A percentile compares a stretch with the other conserved stretches of the same genome.
Evolutionary conservation across 2,797 vertebrate species (phyloP).

Genomic region (Pteronotus mesoamericanus): DNA sequence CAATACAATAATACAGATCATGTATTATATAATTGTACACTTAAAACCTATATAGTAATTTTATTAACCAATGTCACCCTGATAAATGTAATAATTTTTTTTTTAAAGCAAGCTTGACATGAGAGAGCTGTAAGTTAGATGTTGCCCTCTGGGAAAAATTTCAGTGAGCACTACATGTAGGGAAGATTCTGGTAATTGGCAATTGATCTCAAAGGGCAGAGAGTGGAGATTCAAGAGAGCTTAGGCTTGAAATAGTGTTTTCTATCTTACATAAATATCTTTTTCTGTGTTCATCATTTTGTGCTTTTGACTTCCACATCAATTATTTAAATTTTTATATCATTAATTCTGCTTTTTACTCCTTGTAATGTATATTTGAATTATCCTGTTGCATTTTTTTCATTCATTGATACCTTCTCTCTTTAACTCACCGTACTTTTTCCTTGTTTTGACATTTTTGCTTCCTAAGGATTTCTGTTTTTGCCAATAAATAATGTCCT

Average conservation of each 20-base stretch:
- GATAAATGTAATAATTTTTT: not conserved
- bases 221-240: too few relatives aligned
- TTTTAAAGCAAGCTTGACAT: not conserved
- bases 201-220: not conserved
- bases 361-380: not conserved
- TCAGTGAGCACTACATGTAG: not conserved
- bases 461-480: not conserved
- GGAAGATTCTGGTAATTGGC: not conserved
- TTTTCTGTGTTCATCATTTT: not conserved
- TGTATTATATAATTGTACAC: not conserved
- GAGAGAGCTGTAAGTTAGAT: not conserved
- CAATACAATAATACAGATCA: not conserved
- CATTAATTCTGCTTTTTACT: not conserved
- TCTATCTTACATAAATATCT: not conserved
- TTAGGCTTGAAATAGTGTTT: not conserved
- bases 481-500: not conserved
- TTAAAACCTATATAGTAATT: not conserved
- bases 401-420: not conserved
- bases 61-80: not conserved
- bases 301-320: not conserved
- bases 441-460: not conserved
- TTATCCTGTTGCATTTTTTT: not conserved
- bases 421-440: not conserved
- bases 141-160: not conserved
- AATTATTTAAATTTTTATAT: not conserved